Evolutionary conservation across 2,113 vertebrate genomes (phyloP).

Genomic region (Gasterosteus aculeatus): DNA sequence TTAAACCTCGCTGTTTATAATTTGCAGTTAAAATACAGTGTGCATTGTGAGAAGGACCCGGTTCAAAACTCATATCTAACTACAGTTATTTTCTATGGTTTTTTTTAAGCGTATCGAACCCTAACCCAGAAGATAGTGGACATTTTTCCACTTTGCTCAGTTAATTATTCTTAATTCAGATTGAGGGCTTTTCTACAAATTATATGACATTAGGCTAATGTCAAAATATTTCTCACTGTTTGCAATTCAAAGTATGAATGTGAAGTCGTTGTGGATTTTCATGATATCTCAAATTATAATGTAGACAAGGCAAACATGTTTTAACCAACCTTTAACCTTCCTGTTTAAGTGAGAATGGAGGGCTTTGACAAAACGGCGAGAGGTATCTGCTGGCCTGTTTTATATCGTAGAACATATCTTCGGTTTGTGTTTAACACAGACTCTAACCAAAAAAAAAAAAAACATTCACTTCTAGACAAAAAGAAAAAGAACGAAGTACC

Average conservation of each 20-base stretch:
- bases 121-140: not conserved
- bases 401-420: not conserved
- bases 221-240: constrained; percentile 8
- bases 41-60: not conserved
- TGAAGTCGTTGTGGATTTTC: not conserved
- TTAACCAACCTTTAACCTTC: not conserved
- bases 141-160: not conserved
- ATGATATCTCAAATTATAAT: not conserved
- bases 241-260: not conserved
- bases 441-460: not conserved
- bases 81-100: not conserved
- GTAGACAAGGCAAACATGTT: not conserved
- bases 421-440: not conserved
- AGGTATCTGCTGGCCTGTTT: not conserved
- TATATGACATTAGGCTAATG: not conserved
- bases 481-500: not conserved
- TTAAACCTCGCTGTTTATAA: constrained; percentile 2
- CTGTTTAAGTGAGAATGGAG: not conserved
- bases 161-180: not conserved
- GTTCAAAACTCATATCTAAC: not conserved
- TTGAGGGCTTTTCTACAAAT: not conserved
- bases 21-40: not conserved
- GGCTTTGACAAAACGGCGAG: not conserved
- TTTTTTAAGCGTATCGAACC: not conserved
- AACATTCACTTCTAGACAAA: not conserved